Base-by-base conservation (phyloP, 2,113 vertebrate species). In the Labeo catla region DNA sequence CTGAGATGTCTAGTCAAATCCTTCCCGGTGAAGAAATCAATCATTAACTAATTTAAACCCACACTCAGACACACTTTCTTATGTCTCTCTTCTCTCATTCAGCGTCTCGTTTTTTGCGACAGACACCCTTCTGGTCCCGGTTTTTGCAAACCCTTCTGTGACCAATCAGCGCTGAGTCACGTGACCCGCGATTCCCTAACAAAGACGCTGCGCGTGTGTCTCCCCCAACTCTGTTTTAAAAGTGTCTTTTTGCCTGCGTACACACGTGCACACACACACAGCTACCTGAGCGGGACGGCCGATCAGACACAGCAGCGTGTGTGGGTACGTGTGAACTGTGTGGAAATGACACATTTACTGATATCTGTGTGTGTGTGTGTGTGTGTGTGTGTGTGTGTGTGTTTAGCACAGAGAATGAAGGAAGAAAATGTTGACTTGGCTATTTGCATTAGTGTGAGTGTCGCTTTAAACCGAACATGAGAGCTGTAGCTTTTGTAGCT, bases 131-230 rank as follows among this genome's bases (percentile, higher is more conserved):
- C 83, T 90, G 89, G 86, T 59, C 57, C 93, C 94, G 90, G 90
- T 90, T 89, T 91, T 89, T 88, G 90, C 89, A 90, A 89, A 90
- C 91, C 90, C 85, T 39, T 76, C 70, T 86, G 76, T 91, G 94
- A 92, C 95, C 96, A 96, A 96, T 95, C 95, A 95, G 92, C 85
- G 89, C 84, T 73, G 76, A 86, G 89, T 93, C 95, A 96, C 94
- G 93, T 96, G 96, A 94, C 92, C 92, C 90, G 91, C 91, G 92
- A 93, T 95, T 94, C 92, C 92, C 93, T 95, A 95, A 96, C 95
- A 96, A 96, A 96, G 94, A 93, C 92, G 94, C 87, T 92, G 91
- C 78, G 90, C 88, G 88, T 90, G 91, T 92, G 89, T 91, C 90
- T 89, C 88, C 88, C 90, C 54, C 52, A 84, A 82, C 76, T 70